Percentiles rank a stretch among this genome's conserved stretches.
Evolutionary conservation across 2,888 invertebrate genomes (phyloP).

Genomic region (Meghimatium bilineatum): DNA sequence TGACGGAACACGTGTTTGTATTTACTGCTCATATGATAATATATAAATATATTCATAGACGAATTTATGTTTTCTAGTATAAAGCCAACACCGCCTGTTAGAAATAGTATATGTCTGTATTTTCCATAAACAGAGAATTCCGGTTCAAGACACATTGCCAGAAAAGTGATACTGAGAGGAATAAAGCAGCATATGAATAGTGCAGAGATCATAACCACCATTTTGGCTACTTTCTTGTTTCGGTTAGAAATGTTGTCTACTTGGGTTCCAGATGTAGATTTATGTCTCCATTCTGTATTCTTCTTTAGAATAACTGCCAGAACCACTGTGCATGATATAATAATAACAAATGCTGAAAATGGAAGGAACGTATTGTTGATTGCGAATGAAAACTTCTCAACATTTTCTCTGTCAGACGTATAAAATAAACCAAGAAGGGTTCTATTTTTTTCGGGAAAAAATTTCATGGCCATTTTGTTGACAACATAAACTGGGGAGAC

Average conservation of each 20-base stretch:
- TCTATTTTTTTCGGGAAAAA: background rate
- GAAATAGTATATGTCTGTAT: background rate
- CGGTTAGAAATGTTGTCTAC: background rate
- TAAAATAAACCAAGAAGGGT: background rate
- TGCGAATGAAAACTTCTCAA: background rate
- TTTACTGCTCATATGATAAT: background rate
- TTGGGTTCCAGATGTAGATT: background rate
- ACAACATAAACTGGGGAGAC: slow-evolving; percentile 1
- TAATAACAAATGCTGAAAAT: background rate
- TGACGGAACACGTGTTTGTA: background rate
- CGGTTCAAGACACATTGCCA: background rate
- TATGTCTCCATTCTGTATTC: background rate
- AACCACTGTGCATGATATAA: background rate
- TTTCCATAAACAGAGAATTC: background rate
- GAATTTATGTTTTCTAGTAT: slow-evolving; percentile 8
- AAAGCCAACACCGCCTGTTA: background rate
- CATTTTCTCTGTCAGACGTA: background rate
- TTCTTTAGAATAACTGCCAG: background rate
- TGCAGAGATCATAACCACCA: slow-evolving; percentile 7
- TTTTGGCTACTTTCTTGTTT: background rate
- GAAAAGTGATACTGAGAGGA: background rate
- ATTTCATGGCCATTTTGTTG: background rate
- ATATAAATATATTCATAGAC: slow-evolving; percentile 1
- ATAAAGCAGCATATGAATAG: slow-evolving; percentile 1
- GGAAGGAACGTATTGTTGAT: background rate